phyloP scores from a whole-genome alignment of 2,113 vertebrate genomes.

The Thymallus thymallus region DNA sequence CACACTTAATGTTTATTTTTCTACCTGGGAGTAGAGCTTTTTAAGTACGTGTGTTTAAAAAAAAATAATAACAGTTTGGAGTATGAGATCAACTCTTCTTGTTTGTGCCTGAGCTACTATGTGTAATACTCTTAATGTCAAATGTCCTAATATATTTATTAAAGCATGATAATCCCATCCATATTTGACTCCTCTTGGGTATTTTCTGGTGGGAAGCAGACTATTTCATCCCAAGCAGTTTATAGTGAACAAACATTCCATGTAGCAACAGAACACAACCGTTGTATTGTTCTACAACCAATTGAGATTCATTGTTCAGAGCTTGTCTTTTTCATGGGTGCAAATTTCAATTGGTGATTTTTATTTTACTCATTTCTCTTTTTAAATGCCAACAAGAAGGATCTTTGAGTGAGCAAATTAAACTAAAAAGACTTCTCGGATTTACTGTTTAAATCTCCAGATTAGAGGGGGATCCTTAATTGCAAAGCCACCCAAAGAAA shows the following conservation, averaged over 20 bases:
- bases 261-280: not conserved
- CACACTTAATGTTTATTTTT: constrained; percentile 51
- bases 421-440: not conserved
- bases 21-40: constrained; percentile 56
- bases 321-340: not conserved
- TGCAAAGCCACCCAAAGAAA: no score
- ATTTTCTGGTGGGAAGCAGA: not conserved
- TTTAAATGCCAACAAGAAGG: not conserved
- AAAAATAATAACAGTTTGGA: no score
- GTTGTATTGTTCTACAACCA: not conserved
- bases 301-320: not conserved
- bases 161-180: constrained; percentile 73
- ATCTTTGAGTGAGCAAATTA: not conserved
- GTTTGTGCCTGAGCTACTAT: constrained; percentile 73
- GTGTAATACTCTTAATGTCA: constrained; percentile 75
- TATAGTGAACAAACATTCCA: no score
- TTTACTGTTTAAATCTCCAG: not conserved
- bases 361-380: not conserved
- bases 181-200: not conserved
- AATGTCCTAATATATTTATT: constrained; percentile 71
- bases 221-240: not conserved
- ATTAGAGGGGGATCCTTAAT: not conserved
- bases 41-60: constrained; percentile 52
- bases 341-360: not conserved
- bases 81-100: constrained; percentile 56